Evolutionary conservation across 1,140 invertebrate genomes (phyloP).

Genomic region (Brachionus rotundiformis): DNA sequence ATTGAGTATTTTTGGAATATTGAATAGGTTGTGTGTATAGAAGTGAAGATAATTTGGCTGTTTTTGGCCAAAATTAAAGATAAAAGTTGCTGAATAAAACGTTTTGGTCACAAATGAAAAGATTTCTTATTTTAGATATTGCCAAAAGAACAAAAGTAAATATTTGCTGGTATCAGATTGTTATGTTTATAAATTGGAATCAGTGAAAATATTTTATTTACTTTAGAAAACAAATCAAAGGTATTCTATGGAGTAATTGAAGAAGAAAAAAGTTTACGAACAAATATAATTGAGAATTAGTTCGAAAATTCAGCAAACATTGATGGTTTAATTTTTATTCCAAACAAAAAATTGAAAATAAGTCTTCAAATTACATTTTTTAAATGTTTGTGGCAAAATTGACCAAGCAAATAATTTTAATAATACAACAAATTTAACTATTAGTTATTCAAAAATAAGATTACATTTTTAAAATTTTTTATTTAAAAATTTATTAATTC

Average conservation of each 20-base stretch:
- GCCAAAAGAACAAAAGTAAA: neutral
- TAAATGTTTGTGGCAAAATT: no score
- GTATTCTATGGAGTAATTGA: neutral
- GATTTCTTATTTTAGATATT: neutral
- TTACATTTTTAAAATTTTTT: no score
- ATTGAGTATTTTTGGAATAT: neutral
- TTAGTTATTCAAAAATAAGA: no score
- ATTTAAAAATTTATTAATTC: no score
- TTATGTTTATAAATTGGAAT: neutral
- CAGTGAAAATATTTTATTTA: neutral
- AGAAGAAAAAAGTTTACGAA: neutral
- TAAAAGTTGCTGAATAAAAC: no score
- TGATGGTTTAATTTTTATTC: no score
- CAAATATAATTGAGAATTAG: neutral
- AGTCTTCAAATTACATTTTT: no score
- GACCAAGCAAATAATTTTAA: no score
- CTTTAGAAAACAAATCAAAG: neutral
- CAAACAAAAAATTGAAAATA: no score
- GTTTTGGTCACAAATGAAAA: neutral
- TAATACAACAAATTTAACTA: no score
- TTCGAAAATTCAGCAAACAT: no score
- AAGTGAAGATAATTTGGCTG: conserved; percentile 9
- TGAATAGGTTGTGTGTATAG: neutral
- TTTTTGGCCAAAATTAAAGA: neutral
- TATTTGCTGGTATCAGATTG: neutral